These are phyloP conservation scores for Pycnonotus jocosus DNA, from an alignment of 2,113 vertebrate genomes.

Conservation along the genomic window DNA sequence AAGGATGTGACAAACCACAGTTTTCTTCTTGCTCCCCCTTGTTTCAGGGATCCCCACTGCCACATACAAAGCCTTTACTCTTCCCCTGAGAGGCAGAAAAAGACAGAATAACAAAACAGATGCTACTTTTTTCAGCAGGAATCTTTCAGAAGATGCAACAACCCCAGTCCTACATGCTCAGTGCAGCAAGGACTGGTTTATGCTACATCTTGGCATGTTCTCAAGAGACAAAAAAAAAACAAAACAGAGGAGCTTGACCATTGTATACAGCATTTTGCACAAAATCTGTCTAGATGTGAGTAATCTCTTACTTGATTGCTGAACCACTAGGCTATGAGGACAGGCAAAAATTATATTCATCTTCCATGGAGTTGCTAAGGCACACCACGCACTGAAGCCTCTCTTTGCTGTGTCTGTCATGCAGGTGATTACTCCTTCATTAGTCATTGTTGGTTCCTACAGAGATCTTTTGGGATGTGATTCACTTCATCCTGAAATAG, in stretches of 20 bases:
- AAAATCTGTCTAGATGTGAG: neutral
- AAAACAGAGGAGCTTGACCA: neutral
- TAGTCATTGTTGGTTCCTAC: neutral
- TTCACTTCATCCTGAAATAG: neutral
- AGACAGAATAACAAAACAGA: neutral
- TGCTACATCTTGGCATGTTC: neutral
- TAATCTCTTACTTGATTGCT: neutral
- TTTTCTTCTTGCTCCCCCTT: neutral
- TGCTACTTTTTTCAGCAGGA: neutral
- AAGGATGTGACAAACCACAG: neutral
- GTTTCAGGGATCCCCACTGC: neutral
- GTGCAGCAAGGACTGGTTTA: neutral
- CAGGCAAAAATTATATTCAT: neutral
- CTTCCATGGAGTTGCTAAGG: neutral
- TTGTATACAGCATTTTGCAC: neutral
- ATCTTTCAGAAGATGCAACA: neutral
- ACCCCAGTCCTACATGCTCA: fast-evolving
- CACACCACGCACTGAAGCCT: fast-evolving
- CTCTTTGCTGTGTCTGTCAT: neutral
- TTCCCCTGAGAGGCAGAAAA: neutral
- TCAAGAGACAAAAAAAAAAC: neutral
- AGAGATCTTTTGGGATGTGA: neutral
- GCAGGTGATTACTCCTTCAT: neutral
- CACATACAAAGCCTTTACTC: neutral
- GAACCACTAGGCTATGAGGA: neutral